Evolutionary conservation across 1,140 invertebrate species (phyloP).

Genomic region (Drosophila mauritiana): DNA sequence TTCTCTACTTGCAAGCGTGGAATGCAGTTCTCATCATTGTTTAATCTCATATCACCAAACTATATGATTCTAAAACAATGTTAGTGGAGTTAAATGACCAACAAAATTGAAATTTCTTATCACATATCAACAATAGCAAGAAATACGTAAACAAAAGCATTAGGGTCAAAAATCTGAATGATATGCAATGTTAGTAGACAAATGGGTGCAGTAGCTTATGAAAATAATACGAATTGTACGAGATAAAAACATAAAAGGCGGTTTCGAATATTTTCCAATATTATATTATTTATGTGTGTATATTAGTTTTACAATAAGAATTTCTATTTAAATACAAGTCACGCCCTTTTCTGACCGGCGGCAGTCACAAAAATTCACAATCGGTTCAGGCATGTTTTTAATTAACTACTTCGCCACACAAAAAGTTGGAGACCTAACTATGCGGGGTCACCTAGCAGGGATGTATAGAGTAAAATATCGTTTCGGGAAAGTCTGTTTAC

Average conservation of each 20-base stretch:
- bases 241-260: constrained; percentile 55
- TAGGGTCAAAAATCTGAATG: background rate
- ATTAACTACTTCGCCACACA: constrained; percentile 57
- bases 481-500: constrained; percentile 1
- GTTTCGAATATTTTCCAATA: constrained; percentile 47
- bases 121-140: background rate
- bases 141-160: constrained; percentile 4
- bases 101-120: constrained; percentile 22
- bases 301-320: constrained; percentile 70
- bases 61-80: background rate
- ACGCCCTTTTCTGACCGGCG: constrained; percentile 76
- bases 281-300: constrained; percentile 70
- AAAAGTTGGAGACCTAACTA: constrained; percentile 21
- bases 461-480: constrained; percentile 22
- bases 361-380: constrained; percentile 75
- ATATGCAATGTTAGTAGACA: constrained; percentile 12
- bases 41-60: constrained; percentile 6
- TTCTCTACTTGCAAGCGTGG: background rate
- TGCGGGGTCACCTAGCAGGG: constrained; percentile 30
- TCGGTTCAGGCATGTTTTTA: constrained; percentile 25
- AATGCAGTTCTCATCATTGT: background rate
- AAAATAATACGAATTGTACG: constrained; percentile 15
- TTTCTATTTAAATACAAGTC: constrained; percentile 57
- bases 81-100: constrained; percentile 5
- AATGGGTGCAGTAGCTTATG: constrained; percentile 6